These are phyloP conservation scores for Amphimallon solstitiale DNA, from an alignment of 2,888 invertebrate genomes.

Conservation along the genomic window DNA sequence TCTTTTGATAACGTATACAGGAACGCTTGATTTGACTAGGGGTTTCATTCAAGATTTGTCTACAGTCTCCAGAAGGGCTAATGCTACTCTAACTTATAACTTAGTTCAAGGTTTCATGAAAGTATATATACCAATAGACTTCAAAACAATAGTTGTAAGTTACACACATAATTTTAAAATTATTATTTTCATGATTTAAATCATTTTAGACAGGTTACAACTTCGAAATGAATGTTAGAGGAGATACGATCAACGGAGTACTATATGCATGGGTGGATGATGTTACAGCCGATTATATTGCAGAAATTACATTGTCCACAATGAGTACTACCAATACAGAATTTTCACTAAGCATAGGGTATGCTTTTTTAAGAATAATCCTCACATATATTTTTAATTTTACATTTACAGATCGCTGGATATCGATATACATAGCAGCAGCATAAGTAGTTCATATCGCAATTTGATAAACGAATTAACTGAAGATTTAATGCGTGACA, in stretches of 20 bases:
- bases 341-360: no score
- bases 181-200: no score
- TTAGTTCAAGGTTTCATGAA: not conserved
- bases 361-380: no score
- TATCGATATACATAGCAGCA: not conserved
- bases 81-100: not conserved
- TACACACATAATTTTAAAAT: no score
- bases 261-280: not conserved
- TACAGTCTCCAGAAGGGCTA: not conserved
- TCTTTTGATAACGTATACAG: not conserved
- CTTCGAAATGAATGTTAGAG: not conserved
- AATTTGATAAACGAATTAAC: not conserved
- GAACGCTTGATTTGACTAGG: not conserved
- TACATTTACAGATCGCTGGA: not conserved
- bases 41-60: not conserved
- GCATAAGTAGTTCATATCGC: not conserved
- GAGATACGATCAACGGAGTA: not conserved
- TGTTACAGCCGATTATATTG: not conserved
- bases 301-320: not conserved
- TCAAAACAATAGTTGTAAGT: conserved; percentile 1
- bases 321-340: no score
- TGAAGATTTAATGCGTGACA: not conserved
- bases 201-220: not conserved
- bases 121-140: not conserved
- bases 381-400: no score